Percentiles rank a stretch among this genome's conserved stretches.
Conservation (phyloP, 2,888 invertebrate genomes). For the Agriopis aurantiaria region DNA sequence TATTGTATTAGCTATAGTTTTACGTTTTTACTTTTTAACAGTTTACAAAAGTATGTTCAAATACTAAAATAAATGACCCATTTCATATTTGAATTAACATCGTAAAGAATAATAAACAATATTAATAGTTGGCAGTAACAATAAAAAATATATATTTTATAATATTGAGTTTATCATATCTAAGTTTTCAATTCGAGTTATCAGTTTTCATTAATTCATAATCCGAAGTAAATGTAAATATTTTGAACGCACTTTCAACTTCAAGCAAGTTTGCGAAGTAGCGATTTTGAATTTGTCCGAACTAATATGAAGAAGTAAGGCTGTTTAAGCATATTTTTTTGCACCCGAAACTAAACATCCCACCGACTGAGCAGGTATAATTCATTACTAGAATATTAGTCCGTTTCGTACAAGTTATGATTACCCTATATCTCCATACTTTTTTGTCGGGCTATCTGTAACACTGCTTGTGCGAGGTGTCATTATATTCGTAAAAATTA, state of each 20-base stretch:
- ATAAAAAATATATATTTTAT: neutral
- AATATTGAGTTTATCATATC: neutral
- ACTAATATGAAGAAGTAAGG: neutral
- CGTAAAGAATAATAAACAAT: neutral
- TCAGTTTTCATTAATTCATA: neutral
- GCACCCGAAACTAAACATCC: neutral
- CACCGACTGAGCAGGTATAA: neutral
- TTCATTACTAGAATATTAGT: neutral
- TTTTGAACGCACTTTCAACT: constrained; percentile 29
- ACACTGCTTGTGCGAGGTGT: neutral
- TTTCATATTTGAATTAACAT: neutral
- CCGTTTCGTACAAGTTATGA: neutral
- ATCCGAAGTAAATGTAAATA: neutral
- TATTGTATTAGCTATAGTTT: neutral
- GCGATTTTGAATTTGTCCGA: constrained; percentile 18
- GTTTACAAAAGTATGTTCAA: neutral
- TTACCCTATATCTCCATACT: neutral
- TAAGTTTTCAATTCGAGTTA: neutral
- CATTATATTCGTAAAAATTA: too few species aligned
- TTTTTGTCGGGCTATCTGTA: neutral
- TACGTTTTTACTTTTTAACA: neutral
- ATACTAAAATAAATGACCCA: neutral
- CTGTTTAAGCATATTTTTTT: too few species aligned
- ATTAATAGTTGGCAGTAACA: neutral
- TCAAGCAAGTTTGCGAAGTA: constrained; percentile 33